phyloP scores from a whole-genome alignment of 2,797 vertebrate genomes.

The Eulemur albifrons region DNA sequence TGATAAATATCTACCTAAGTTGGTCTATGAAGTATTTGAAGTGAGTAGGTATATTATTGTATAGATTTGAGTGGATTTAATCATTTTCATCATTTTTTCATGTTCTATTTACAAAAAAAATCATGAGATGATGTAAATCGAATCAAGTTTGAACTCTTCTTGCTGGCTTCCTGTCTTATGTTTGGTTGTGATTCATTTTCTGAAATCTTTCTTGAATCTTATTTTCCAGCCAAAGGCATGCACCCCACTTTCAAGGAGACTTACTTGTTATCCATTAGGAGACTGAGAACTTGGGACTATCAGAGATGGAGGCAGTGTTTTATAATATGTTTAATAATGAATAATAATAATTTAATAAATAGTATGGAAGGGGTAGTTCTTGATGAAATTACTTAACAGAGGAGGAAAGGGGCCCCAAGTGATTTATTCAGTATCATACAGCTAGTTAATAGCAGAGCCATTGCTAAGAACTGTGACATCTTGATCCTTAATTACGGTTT shows the following conservation, averaged over 20 bases:
- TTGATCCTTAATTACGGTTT: neutral
- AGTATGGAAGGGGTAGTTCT: neutral
- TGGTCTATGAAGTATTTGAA: neutral
- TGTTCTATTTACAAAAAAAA: neutral
- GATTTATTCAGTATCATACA: neutral
- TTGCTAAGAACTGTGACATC: neutral
- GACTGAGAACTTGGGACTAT: neutral
- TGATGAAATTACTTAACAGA: neutral
- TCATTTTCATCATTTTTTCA: neutral
- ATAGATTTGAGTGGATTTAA: neutral
- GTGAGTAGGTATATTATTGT: neutral
- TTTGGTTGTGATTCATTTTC: neutral
- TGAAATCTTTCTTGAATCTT: slow-evolving; percentile 8
- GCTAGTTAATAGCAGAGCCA: neutral
- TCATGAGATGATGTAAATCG: neutral
- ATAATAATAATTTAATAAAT: neutral
- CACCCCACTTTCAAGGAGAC: neutral
- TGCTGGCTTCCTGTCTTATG: neutral
- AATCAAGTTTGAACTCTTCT: neutral
- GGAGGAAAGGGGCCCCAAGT: neutral
- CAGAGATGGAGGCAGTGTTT: neutral
- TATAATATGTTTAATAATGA: neutral
- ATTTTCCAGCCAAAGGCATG: neutral
- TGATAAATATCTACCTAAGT: neutral
- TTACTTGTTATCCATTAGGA: neutral